Base-by-base conservation (phyloP, 2,888 invertebrate genomes). In the Apodemia zela region DNA sequence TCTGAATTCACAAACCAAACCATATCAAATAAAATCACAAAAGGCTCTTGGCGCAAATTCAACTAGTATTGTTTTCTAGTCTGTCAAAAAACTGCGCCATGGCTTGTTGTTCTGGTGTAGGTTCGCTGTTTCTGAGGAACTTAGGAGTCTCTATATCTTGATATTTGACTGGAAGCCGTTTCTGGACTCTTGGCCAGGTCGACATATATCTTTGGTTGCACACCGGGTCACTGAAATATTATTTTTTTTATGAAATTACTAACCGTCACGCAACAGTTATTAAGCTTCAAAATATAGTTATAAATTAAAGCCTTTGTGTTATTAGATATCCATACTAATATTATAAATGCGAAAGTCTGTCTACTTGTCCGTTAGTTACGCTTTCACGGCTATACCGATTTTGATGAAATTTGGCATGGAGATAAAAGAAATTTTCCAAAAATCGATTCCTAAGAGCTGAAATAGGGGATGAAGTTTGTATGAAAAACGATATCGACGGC, bases 11-110 rank as follows among this genome's bases (percentile, higher is more conserved):
- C 58, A 65, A 54, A 66, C 57, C 58, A 63, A 54, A 66, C 59
- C 54, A 45, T 25, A 8, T 58, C 57, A 68, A 61, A 18, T 38
- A 15, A 59, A 35, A 29, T 59, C 17, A 49, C 61, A 45, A 10
- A 51, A 11, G 45, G 7, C 42, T 58, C 29, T 45, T 57, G 63
- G 51, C 38, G 6, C 49, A 59, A 5, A 62, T 68, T 72, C 69
- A 73, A 60, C 65, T 69, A 35, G 67, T 68, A 51, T 57, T 65
- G 33, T 66, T 71, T 61, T 66, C 60, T 45, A 76, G 63, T 63
- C 65, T 67, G 61, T 84, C 81, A 67, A 80, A 87, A 75, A 88
- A 87, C 10, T 70, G 66, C 15, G 77, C 60, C 65, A 78, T 72
- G 4, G 81, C 75, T 33, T 63, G 66, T 60, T 81, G 79, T 1